Conservation (phyloP, 2,797 vertebrate species). For the Myotis daubentonii region DNA sequence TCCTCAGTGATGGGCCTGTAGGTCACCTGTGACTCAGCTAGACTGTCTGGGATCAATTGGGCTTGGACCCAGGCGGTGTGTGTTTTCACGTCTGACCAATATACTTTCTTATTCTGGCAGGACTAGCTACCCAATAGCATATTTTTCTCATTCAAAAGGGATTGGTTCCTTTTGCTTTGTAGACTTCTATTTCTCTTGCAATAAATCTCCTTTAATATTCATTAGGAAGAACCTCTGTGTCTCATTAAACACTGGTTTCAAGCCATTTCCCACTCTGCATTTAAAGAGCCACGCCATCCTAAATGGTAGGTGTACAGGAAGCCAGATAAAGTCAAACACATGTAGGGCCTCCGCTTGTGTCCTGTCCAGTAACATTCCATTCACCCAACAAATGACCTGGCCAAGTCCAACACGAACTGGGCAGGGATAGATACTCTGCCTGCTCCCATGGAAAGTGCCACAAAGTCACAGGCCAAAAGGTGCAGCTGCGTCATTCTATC, state of each 20-base stretch:
- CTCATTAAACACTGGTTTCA: no score
- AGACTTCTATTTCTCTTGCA: no score
- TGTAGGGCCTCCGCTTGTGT: neutral
- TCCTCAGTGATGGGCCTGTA: neutral
- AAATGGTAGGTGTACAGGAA: neutral
- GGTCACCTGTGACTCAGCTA: neutral
- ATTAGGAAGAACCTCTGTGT: no score
- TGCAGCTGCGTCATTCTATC: neutral
- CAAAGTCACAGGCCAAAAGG: neutral
- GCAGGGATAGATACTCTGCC: neutral
- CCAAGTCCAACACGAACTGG: neutral
- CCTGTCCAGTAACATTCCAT: neutral
- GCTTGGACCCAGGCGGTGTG: neutral
- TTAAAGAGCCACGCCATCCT: no score
- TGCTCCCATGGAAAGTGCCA: neutral
- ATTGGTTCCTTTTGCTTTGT: no score
- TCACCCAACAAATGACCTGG: neutral
- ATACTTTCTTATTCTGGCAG: neutral
- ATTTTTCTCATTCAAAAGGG: neutral
- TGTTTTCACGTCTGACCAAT: neutral
- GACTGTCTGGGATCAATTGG: neutral
- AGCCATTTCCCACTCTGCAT: no score
- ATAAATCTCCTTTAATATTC: no score
- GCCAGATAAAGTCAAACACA: neutral
- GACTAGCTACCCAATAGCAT: neutral